A percentile compares a stretch with the other conserved stretches of the same genome.
These are phyloP conservation scores for Equus quagga DNA, from an alignment of 2,113 vertebrate species.

Conservation along the genomic window DNA sequence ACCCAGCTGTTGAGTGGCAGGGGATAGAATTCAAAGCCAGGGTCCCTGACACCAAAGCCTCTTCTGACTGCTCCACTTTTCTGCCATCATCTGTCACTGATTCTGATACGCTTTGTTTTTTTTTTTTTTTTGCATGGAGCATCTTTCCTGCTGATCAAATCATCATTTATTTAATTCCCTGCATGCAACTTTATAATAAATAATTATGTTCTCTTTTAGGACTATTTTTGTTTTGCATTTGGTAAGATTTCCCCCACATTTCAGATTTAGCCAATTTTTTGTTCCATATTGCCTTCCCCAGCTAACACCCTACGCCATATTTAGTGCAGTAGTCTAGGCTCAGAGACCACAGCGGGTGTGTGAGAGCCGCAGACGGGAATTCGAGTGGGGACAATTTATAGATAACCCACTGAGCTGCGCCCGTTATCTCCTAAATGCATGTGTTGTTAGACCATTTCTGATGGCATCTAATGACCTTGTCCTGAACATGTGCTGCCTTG, in stretches of 20 bases:
- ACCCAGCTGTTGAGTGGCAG: not conserved
- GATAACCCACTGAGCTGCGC: not conserved
- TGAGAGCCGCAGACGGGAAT: not conserved
- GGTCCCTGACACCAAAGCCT: not conserved
- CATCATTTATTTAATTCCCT: conserved; percentile 23
- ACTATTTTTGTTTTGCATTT: not conserved
- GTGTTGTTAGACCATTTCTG: not conserved
- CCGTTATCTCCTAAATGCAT: conserved; percentile 42
- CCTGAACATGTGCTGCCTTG: conserved; percentile 4
- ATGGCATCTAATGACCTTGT: conserved; percentile 62
- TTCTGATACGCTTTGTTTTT: not conserved
- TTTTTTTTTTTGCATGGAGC: not conserved
- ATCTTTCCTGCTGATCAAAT: not conserved
- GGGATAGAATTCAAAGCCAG: not conserved
- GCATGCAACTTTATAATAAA: not conserved
- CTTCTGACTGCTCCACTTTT: not conserved
- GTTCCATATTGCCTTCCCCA: not conserved
- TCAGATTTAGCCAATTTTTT: conserved; percentile 9
- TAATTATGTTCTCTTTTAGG: not conserved
- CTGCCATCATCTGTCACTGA: not conserved
- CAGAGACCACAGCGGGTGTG: not conserved
- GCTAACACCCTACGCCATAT: not conserved
- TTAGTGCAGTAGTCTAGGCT: not conserved
- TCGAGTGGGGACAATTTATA: conserved; percentile 53
- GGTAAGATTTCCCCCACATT: not conserved